These are phyloP conservation scores for Nomada flava DNA, from an alignment of 2,888 invertebrate species.

Conservation along the genomic window DNA sequence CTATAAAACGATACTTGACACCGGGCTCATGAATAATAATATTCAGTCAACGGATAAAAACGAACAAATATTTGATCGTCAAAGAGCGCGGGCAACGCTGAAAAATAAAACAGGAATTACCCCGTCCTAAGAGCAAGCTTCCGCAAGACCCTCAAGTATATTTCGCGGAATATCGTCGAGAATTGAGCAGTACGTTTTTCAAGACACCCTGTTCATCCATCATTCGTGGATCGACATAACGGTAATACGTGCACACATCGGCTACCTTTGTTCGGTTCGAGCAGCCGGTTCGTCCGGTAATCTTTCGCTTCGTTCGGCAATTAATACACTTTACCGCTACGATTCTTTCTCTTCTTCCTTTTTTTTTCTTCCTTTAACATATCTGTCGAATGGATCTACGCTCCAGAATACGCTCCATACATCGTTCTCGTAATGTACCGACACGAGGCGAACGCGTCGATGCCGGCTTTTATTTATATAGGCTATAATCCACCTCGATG, in stretches of 20 bases:
- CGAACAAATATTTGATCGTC: not conserved
- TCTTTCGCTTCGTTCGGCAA: slow-evolving; percentile 66
- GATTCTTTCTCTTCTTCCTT: slow-evolving; percentile 26
- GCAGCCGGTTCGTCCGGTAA: slow-evolving; percentile 55
- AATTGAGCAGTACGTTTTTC: slow-evolving; percentile 58
- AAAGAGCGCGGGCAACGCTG: not conserved
- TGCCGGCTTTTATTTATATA: slow-evolving; percentile 28
- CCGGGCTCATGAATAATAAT: not conserved
- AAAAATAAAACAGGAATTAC: not conserved
- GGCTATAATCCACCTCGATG: slow-evolving; percentile 17
- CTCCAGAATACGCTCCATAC: slow-evolving; percentile 12
- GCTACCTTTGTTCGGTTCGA: slow-evolving; percentile 64
- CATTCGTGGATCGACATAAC: slow-evolving; percentile 67
- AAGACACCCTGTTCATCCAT: slow-evolving; percentile 67
- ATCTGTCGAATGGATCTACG: slow-evolving; percentile 44
- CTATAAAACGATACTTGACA: not conserved
- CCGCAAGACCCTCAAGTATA: slow-evolving; percentile 25
- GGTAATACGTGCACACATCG: slow-evolving; percentile 63
- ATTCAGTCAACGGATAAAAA: not conserved
- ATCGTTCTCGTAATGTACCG: slow-evolving; percentile 7
- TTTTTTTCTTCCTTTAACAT: slow-evolving; percentile 49
- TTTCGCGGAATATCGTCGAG: slow-evolving; percentile 39
- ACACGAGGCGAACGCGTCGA: slow-evolving; percentile 15
- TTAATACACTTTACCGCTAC: slow-evolving; percentile 72
- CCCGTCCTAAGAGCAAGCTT: not conserved